Evolutionary conservation across 2,888 invertebrate genomes (phyloP), one percentile per base, ranked within the genome.

Genomic region (Atherix ibis): DNA sequence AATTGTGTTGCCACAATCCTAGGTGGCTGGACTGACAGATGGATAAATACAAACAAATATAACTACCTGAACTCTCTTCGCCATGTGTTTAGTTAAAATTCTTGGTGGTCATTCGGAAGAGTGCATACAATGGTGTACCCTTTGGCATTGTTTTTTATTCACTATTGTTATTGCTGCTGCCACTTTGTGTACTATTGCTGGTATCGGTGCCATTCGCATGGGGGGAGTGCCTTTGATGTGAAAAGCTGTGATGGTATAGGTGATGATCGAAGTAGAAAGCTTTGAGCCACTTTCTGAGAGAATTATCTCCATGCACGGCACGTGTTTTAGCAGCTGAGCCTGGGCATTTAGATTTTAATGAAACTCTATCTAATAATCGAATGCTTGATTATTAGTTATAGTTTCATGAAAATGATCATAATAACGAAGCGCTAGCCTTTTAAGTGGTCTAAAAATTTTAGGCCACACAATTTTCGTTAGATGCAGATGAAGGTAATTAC

Each of bases 51-150:
- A 12, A 15, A 34, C 34, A 13, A 34, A 27, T 28, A 37, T 36
- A 39, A 39, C 36, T 54, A 73, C 74, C 74, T 65, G 70, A 66
- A 56, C 73, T 75, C 51, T 71, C 73, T 63, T 82, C 80, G 62
- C 84, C 75, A 58, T 80, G 77, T 47, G 83, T 74, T 34, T 89
- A 89, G 58, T 92, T 89, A 62, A 94, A 94, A 40, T 91, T 91
- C 65, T 94, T 94, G 64, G 85, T 89, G 44, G 94, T 91, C 91
- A 95, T 92, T 63, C 94, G 89, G 65, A 94, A 91, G 28, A 95
- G 73, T 1, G 94, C 94, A 54, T 94, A 94, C 45, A 95, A 67
- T 0, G 89, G 94, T 3, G 91, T 91, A 39, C 79, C 77, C 46
- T 62, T 46, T 61, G 67, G 57, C 44, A 62, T 58, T 27, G 54